Evolutionary conservation across 2,888 invertebrate species (phyloP).

Genomic region (Aspidiotus destructor): DNA sequence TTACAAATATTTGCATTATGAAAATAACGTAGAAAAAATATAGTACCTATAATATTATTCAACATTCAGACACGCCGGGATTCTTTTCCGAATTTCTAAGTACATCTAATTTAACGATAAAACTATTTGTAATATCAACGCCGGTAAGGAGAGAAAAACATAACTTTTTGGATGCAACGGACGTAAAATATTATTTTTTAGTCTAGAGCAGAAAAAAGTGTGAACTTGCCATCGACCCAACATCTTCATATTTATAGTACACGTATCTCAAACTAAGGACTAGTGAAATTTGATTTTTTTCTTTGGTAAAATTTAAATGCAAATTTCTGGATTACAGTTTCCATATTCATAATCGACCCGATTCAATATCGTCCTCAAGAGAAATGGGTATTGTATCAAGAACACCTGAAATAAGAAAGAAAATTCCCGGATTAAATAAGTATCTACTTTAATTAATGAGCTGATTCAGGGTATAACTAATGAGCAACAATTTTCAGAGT

Average conservation of each 20-base stretch:
- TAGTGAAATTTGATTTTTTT: conserved; percentile 29
- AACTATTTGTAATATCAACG: background rate
- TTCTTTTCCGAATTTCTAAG: no score
- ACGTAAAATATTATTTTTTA: no score
- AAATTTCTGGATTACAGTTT: conserved; percentile 3
- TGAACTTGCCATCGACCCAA: background rate
- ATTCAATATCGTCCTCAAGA: conserved; percentile 6
- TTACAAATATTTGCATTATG: no score
- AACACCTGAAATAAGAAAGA: conserved; percentile 15
- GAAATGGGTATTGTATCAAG: background rate
- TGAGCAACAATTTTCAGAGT: no score
- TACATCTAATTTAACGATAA: background rate
- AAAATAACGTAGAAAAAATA: no score
- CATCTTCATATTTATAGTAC: background rate
- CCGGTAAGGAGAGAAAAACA: no score
- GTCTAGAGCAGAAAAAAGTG: background rate
- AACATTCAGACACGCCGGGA: no score
- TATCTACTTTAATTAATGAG: no score
- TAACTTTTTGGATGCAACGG: no score
- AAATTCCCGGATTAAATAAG: no score
- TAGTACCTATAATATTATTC: no score
- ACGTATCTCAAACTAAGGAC: conserved; percentile 4
- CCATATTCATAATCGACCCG: background rate
- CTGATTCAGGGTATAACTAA: no score
- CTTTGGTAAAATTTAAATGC: conserved; percentile 28